A percentile compares a stretch with the other conserved stretches of the same genome.
These are phyloP conservation scores for Spinibarbus caldwelli DNA, from an alignment of 2,797 vertebrate species.

Conservation along the genomic window DNA sequence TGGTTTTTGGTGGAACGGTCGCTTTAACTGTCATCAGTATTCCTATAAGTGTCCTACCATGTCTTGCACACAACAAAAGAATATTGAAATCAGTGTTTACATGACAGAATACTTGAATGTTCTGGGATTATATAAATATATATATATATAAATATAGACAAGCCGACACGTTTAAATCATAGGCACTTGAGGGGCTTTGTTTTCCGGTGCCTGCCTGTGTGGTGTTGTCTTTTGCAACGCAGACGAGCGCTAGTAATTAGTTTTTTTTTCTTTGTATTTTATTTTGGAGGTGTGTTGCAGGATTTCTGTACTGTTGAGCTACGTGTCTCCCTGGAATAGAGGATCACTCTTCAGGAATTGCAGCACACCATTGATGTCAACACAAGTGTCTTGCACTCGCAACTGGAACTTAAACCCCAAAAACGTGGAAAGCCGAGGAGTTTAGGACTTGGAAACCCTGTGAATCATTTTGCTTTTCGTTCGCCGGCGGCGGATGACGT, in stretches of 20 bases:
- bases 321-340: conserved; percentile 70
- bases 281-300: conserved; percentile 78
- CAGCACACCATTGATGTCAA: conserved; percentile 72
- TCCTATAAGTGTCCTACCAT: conserved; percentile 54
- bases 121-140: conserved; percentile 51
- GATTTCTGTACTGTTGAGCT: conserved; percentile 78
- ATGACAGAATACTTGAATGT: conserved; percentile 70
- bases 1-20: not conserved
- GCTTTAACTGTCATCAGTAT: conserved; percentile 60
- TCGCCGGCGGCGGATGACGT: conserved; percentile 74
- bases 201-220: conserved; percentile 33
- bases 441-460: conserved; percentile 61
- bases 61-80: conserved; percentile 60
- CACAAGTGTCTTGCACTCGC: conserved; percentile 75
- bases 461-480: conserved; percentile 51
- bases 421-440: conserved; percentile 73
- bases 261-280: conserved; percentile 51
- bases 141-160: too few relatives aligned
- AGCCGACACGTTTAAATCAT: conserved; percentile 11
- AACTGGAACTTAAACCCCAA: conserved; percentile 77
- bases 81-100: conserved; percentile 66
- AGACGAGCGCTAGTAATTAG: conserved; percentile 53
- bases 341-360: conserved; percentile 78
- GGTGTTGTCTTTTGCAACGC: conserved; percentile 36
- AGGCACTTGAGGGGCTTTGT: conserved; percentile 41